Evolutionary conservation across 2,113 vertebrate genomes (phyloP).

Genomic region (Triplophysa tibetana): DNA sequence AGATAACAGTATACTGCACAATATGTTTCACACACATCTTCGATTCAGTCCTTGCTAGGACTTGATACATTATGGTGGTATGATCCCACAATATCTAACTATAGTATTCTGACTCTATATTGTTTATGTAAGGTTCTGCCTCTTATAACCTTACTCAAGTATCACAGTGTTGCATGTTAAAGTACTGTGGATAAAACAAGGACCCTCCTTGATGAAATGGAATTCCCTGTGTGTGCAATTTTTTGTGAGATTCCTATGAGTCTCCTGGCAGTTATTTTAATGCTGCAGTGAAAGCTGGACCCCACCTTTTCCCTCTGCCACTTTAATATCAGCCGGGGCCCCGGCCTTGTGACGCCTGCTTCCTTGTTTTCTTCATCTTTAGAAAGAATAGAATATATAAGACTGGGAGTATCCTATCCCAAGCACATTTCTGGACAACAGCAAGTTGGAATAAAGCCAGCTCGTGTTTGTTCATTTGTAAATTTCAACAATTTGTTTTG

Average conservation of each 20-base stretch:
- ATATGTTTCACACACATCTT: not conserved
- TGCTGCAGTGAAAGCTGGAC: constrained; percentile 64
- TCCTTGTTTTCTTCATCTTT: constrained; percentile 66
- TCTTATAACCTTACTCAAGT: constrained; percentile 14
- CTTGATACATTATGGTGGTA: not conserved
- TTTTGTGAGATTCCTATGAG: constrained; percentile 45
- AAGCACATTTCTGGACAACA: constrained; percentile 19
- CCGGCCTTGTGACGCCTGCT: constrained; percentile 58
- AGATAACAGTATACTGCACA: constrained; percentile 30
- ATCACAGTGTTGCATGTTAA: constrained; percentile 26
- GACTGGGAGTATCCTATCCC: constrained; percentile 36
- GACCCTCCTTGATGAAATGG: constrained; percentile 44
- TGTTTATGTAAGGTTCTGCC: not conserved
- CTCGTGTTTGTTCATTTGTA: not conserved
- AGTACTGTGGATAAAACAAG: constrained; percentile 53
- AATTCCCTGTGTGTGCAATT: constrained; percentile 53
- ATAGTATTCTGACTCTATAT: not conserved
- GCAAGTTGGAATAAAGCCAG: not conserved
- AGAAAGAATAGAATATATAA: constrained; percentile 55
- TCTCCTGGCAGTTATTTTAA: constrained; percentile 69
- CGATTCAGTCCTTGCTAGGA: not conserved
- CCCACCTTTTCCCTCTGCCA: constrained; percentile 68
- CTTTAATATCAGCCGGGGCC: constrained; percentile 58
- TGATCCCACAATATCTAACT: not conserved
- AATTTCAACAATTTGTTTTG: not conserved